Percentiles rank a stretch among this genome's conserved stretches.
phyloP scores from a whole-genome alignment of 2,797 vertebrate species.

The Acipenser transmontanus region DNA sequence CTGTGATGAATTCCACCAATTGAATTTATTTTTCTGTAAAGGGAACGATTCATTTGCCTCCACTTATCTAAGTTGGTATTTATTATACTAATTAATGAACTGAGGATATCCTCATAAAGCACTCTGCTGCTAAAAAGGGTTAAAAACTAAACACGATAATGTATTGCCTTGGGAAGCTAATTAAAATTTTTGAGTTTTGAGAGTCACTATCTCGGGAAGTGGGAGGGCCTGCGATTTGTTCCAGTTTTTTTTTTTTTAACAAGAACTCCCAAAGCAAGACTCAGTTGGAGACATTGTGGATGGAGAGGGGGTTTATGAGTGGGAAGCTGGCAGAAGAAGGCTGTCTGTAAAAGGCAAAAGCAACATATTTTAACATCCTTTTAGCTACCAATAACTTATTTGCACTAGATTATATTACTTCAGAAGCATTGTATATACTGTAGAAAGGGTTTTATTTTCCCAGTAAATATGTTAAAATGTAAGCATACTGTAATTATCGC shows the following conservation, averaged over 20 bases:
- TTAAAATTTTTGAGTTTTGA: slow-evolving; percentile 10
- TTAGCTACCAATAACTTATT: too few relatives aligned
- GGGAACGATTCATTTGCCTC: slow-evolving; percentile 13
- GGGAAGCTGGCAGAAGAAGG: background rate
- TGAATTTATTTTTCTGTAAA: slow-evolving; percentile 19
- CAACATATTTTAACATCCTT: too few relatives aligned
- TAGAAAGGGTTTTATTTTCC: too few relatives aligned
- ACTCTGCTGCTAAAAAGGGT: background rate
- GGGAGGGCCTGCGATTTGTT: background rate
- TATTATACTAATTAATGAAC: slow-evolving; percentile 20
- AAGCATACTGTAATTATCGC: too few relatives aligned
- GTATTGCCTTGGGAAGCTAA: slow-evolving; percentile 1
- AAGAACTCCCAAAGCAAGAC: background rate
- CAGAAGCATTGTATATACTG: too few relatives aligned
- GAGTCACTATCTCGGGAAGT: background rate
- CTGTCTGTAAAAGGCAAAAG: background rate
- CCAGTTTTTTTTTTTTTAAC: background rate
- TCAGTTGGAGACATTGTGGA: background rate
- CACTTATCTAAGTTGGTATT: slow-evolving; percentile 15
- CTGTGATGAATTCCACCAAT: slow-evolving; percentile 9
- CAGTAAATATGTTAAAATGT: too few relatives aligned
- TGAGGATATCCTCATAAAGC: background rate
- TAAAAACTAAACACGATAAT: slow-evolving; percentile 3
- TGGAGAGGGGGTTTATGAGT: background rate
- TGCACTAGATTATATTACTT: too few relatives aligned